Evolutionary conservation across 1,140 invertebrate genomes (phyloP), one percentile per base, ranked within the genome.

Genomic region (Tetragnatha versicolor): DNA sequence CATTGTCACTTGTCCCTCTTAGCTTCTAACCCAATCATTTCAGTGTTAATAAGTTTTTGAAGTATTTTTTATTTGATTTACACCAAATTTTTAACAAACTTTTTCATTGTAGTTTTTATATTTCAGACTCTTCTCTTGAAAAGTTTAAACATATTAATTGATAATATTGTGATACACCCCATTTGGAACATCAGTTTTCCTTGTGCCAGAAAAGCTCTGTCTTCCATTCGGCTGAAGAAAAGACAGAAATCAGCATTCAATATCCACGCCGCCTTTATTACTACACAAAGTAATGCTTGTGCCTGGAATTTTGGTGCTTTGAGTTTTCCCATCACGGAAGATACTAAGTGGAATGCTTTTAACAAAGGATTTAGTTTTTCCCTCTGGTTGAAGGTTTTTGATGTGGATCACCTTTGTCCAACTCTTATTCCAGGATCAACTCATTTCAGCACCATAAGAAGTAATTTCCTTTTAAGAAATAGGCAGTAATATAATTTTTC

Each of bases 331-430:
- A 2, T 75, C 9, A 49, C 72, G 5, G 72, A 61, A 49, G 72
- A 75, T 75, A 63, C 72, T 1, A 63, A 42, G 25, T 75, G 72
- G 72, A 63, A 63, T 51, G 22, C 55, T 27, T 75, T 75, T 17
- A 49, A 49, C 37, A 63, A 75, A 63, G 72, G 72, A 22, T 63
- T 63, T 27, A 63, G 45, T 27, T 75, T 75, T n/a, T 37, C 58
- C 9, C 27, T 75, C 17, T 75, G 72, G 72, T 33, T 75, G 35
- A 75, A 63, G 63, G 3, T 63, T n/a, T 35, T 60, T 45, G 12
- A 6, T 31, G 27, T 65, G 14, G 37, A 65, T n/a, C 61, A 39
- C 33, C 25, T 65, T 1, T 65, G 61, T 17, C 61, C 61, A 14
- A n/a, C n/a, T n/a, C n/a, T n/a, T n/a, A n/a, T n/a, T n/a, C n/a